Conservation (phyloP, 2,888 invertebrate species). For the Choristoneura rosaceana region DNA sequence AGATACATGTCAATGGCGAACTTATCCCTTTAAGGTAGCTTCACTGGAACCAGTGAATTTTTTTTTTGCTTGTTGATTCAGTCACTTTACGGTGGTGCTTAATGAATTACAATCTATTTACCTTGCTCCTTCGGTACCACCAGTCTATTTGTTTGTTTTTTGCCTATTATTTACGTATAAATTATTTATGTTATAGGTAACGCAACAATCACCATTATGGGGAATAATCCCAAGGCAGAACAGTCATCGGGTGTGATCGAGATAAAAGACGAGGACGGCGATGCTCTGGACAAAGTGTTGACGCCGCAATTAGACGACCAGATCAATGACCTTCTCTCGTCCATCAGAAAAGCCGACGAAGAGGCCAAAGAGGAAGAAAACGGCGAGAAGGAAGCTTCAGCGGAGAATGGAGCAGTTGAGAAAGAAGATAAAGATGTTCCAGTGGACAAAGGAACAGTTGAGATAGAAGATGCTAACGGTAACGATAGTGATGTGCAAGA, state of each 20-base stretch:
- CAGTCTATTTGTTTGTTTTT: too few relatives aligned
- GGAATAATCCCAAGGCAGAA: neutral
- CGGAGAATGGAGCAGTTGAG: constrained; percentile 14
- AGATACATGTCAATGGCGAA: too few relatives aligned
- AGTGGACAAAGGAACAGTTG: neutral
- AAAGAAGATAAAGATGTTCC: neutral
- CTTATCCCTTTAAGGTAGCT: too few relatives aligned
- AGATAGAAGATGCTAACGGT: constrained; percentile 26
- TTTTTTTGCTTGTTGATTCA: too few relatives aligned
- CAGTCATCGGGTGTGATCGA: neutral
- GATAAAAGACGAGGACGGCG: neutral
- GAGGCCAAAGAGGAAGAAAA: constrained; percentile 11
- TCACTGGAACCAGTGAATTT: too few relatives aligned
- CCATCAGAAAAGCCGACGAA: constrained; percentile 57
- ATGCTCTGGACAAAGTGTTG: neutral
- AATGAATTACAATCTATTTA: too few relatives aligned
- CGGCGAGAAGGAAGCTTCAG: neutral
- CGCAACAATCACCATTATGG: neutral
- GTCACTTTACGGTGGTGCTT: too few relatives aligned
- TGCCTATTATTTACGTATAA: too few relatives aligned
- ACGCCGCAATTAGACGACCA: constrained; percentile 2
- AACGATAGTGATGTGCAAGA: neutral
- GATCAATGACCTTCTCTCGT: constrained; percentile 53
- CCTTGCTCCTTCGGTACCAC: too few relatives aligned
- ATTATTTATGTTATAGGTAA: neutral